These are phyloP conservation scores for Clarias fuscus DNA, from an alignment of 2,797 vertebrate genomes.

Conservation along the genomic window DNA sequence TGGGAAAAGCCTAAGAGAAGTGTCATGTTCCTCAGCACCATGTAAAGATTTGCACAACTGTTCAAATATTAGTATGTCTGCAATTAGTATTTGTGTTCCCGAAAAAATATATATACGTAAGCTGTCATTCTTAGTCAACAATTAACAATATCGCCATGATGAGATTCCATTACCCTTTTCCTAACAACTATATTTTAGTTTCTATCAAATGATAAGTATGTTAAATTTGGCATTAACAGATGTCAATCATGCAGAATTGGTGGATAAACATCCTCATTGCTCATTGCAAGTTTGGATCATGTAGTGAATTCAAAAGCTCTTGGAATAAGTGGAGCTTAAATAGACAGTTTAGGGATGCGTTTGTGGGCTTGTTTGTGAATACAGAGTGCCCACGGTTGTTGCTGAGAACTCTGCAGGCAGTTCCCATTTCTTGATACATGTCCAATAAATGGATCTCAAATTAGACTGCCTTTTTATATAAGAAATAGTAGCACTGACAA, in stretches of 20 bases:
- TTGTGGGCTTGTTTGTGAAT: slow-evolving; percentile 7
- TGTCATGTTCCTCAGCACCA: slow-evolving; percentile 13
- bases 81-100: neutral
- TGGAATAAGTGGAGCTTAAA: slow-evolving; percentile 33
- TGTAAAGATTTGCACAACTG: neutral
- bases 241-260: neutral
- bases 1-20: slow-evolving; percentile 14
- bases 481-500: neutral
- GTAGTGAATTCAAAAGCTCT: slow-evolving; percentile 8
- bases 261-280: slow-evolving; percentile 3
- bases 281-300: neutral
- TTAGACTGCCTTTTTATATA: slow-evolving; percentile 14
- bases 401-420: slow-evolving; percentile 21
- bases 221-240: neutral
- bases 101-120: neutral
- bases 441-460: slow-evolving; percentile 31
- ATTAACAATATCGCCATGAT: neutral
- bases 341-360: slow-evolving; percentile 16
- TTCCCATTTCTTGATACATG: slow-evolving; percentile 29
- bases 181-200: neutral
- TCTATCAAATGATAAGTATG: slow-evolving; percentile 8
- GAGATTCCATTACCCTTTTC: neutral
- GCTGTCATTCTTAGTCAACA: neutral
- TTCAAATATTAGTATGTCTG: slow-evolving; percentile 15
- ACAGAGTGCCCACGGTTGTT: neutral